Base-by-base conservation (phyloP, 1,140 invertebrate genomes). In the Drosophila trapezifrons region DNA sequence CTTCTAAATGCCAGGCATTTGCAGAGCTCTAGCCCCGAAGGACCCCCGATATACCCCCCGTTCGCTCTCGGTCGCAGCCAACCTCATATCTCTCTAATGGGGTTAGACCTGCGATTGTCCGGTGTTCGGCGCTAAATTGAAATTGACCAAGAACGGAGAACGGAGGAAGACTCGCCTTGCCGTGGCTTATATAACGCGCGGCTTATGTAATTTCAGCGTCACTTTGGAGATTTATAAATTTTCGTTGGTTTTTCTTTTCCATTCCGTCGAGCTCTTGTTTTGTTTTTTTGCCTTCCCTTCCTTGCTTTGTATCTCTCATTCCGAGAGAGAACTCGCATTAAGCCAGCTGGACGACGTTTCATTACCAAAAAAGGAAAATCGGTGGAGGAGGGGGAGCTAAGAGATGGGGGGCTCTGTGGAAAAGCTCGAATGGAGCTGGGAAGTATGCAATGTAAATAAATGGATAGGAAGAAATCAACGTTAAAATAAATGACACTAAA, bases 401-500 rank as follows among this genome's bases (percentile, higher is more conserved):
- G n/a, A n/a, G n/a, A n/a, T n/a, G 35, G 10, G 29, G 76, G 46
- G 27, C 37, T 38, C 40, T 47, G 46, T 29, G 56, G 74, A 63
- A 70, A 57, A 62, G 56, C 55, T 45, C 65, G 66, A 71, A 32
- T 57, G 75, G 71, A 63, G 67, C 75, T 77, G 57, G 59, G 80
- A 69, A 83, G 84, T 87, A 81, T 87, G 83, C 83, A 87, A 87
- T 87, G 83, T 87, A 89, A 87, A 87, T 89, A 89, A 87, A 87
- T 87, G 84, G 80, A 89, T 87, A 89, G 84, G 84, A 87, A 87
- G 84, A 87, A 87, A 87, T 87, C 84, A 89, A 87, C 84, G 84
- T 89, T 89, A 89, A 87, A 87, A 87, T 87, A 87, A 87, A 87
- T 87, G 84, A 87, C 84, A 87, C 84, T 87, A 89, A 87, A 87